phyloP scores from a whole-genome alignment of 2,888 invertebrate genomes.

The Blera fallax region DNA sequence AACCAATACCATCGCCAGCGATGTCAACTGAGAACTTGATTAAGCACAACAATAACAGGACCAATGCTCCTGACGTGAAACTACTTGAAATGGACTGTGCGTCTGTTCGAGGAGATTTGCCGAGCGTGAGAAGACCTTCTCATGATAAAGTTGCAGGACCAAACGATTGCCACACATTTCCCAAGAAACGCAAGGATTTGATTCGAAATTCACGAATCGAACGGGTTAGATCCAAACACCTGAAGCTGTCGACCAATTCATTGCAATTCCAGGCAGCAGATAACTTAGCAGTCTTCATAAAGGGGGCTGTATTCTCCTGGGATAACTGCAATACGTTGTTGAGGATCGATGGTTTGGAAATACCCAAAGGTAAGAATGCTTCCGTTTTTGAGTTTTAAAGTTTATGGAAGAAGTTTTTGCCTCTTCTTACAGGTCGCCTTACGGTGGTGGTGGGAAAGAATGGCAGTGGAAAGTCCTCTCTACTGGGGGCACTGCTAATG shows the following conservation, averaged over 20 bases:
- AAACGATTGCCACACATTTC: conserved; percentile 52
- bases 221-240: conserved; percentile 50
- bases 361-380: conserved; percentile 81
- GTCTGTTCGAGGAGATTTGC: conserved; percentile 12
- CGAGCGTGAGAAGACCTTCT: conserved; percentile 8
- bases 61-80: conserved; percentile 37
- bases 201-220: conserved; percentile 59
- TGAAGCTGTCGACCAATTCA: conserved; percentile 72
- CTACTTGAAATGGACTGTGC: conserved; percentile 40
- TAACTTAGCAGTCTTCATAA: conserved; percentile 80
- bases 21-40: conserved; percentile 60
- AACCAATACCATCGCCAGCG: conserved; percentile 36
- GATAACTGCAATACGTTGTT: conserved; percentile 72
- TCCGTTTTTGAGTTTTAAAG: background rate
- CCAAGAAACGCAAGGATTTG: conserved; percentile 65
- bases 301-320: conserved; percentile 79
- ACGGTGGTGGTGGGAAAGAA: conserved; percentile 90
- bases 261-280: conserved; percentile 80
- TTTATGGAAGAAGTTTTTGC: conserved; percentile 23
- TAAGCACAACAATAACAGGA: conserved; percentile 53
- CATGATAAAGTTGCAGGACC: conserved; percentile 40
- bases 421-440: conserved; percentile 83
- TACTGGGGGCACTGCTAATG: conserved; percentile 89
- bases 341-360: conserved; percentile 78
- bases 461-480: conserved; percentile 91